These are phyloP conservation scores for Lasioglossum figueresi DNA, from an alignment of 2,888 invertebrate genomes.

Conservation along the genomic window DNA sequence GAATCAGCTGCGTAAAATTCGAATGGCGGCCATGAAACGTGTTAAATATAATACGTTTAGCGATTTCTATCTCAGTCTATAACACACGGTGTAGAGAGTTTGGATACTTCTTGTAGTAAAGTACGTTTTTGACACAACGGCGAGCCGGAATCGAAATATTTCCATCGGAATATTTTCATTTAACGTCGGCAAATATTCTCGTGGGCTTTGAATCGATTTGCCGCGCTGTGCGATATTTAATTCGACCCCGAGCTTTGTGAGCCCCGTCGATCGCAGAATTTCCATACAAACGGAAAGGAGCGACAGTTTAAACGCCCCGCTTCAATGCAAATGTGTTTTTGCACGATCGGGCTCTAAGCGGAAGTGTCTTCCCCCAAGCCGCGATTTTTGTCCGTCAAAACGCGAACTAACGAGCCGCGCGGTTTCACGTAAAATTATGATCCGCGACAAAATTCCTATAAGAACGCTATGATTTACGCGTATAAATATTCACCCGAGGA, in stretches of 20 bases:
- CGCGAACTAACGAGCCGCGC: neutral
- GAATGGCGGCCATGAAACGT: neutral
- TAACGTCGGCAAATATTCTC: constrained; percentile 12
- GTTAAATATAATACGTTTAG: neutral
- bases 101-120: too few species aligned
- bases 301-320: constrained; percentile 18
- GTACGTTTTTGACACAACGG: neutral
- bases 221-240: constrained; percentile 13
- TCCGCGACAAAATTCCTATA: neutral
- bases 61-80: neutral
- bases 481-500: too few species aligned
- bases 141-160: neutral
- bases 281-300: constrained; percentile 29
- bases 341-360: neutral
- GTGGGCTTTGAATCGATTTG: neutral
- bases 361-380: neutral
- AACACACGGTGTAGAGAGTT: too few species aligned
- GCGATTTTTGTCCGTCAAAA: neutral
- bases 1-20: neutral
- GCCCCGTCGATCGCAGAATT: constrained; percentile 24
- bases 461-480: too few species aligned
- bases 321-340: constrained; percentile 31
- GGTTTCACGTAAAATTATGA: neutral
- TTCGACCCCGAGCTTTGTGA: constrained; percentile 35
- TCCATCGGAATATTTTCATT: constrained; percentile 19